These are phyloP conservation scores for Epinotia bilunana DNA, from an alignment of 2,888 invertebrate genomes.

Conservation along the genomic window DNA sequence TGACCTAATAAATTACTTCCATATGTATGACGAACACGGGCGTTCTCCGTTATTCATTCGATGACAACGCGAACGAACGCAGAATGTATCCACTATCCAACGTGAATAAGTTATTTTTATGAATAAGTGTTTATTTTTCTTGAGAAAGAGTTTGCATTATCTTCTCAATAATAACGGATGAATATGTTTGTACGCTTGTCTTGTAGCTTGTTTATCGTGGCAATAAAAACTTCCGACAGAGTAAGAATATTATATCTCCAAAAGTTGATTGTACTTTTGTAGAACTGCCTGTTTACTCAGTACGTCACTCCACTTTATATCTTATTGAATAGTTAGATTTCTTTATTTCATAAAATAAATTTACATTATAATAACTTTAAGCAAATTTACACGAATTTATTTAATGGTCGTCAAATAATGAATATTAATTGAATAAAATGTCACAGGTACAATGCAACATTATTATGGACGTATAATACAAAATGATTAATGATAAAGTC, in stretches of 20 bases:
- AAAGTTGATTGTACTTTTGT: neutral
- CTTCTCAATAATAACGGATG: neutral
- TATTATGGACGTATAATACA: no score
- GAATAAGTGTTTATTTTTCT: constrained; percentile 4
- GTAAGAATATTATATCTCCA: neutral
- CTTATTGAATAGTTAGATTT: no score
- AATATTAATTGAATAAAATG: no score
- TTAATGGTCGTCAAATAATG: no score
- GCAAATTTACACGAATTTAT: no score
- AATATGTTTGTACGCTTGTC: neutral
- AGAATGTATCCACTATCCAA: constrained; percentile 1
- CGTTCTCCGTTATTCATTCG: constrained; percentile 16
- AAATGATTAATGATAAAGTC: no score
- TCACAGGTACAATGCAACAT: no score
- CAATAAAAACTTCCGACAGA: neutral
- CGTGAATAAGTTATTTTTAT: constrained; percentile 18
- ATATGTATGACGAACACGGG: neutral
- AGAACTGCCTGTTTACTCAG: no score
- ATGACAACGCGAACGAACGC: neutral
- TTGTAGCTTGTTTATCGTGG: neutral
- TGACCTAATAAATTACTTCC: neutral
- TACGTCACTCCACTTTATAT: no score
- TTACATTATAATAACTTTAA: no score
- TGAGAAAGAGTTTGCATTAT: neutral
- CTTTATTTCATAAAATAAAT: no score